Evolutionary conservation across 1,140 invertebrate genomes (phyloP).

Genomic region (Hyles euphorbiae): DNA sequence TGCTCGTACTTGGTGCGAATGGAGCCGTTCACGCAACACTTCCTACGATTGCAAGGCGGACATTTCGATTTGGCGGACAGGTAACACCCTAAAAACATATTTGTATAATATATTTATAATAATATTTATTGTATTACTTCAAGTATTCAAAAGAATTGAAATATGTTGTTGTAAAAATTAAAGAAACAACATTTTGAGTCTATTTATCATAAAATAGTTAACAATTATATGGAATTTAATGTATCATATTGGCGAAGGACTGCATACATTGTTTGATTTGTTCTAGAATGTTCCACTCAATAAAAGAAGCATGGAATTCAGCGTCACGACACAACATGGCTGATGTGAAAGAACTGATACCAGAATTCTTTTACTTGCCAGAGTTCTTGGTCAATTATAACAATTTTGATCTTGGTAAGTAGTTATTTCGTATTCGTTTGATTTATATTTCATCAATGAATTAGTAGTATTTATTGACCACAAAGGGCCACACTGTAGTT

Average conservation of each 20-base stretch:
- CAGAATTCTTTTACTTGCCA: constrained; percentile 99
- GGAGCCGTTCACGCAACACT: constrained; percentile 99
- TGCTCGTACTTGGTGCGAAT: constrained; percentile 98
- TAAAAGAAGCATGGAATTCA: constrained; percentile 98
- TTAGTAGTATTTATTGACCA: too few relatives aligned
- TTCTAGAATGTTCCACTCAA: constrained; percentile 96
- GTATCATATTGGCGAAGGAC: neutral
- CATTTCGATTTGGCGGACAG: constrained; percentile 98
- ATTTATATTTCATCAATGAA: too few relatives aligned
- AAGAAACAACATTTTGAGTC: too few relatives aligned
- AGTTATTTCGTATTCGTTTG: neutral
- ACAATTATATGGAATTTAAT: too few relatives aligned
- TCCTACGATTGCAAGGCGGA: constrained; percentile 95
- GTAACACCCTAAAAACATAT: constrained; percentile 19
- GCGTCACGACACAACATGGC: constrained; percentile 99
- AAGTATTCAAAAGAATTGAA: too few relatives aligned
- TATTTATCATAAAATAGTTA: too few relatives aligned
- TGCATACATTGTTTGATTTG: neutral
- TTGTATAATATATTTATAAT: too few relatives aligned
- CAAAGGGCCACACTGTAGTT: too few relatives aligned
- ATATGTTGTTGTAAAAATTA: too few relatives aligned
- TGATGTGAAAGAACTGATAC: constrained; percentile 99
- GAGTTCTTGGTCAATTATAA: constrained; percentile 96
- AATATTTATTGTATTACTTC: too few relatives aligned
- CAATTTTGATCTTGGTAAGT: constrained; percentile 94